A percentile compares a stretch with the other conserved stretches of the same genome.
These are phyloP conservation scores for Hirtodrosophila alboralis DNA, from an alignment of 2,888 invertebrate genomes.

Conservation along the genomic window DNA sequence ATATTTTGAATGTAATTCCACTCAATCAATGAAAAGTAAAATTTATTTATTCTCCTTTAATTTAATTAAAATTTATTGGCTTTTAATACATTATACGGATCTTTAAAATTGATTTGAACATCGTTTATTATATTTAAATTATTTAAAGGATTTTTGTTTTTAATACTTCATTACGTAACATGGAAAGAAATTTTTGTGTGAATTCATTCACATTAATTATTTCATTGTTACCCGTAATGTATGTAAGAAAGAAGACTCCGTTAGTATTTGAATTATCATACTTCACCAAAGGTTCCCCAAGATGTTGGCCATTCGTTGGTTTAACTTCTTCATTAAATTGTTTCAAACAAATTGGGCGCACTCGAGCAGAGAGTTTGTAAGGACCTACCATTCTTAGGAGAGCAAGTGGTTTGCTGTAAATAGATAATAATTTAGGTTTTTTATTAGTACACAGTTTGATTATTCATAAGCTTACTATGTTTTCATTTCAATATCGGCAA, in stretches of 20 bases:
- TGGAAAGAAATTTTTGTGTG: not conserved
- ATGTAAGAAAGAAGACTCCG: not conserved
- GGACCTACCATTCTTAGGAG: constrained; percentile 19
- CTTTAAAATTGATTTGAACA: no score
- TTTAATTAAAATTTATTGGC: no score
- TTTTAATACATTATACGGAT: no score
- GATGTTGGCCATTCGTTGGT: fast-evolving
- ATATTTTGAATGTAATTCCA: no score
- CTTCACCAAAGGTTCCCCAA: constrained; percentile 8
- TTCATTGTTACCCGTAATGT: not conserved
- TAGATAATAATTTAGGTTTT: not conserved
- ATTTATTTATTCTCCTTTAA: no score
- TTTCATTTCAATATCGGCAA: constrained; percentile 20
- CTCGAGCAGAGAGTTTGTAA: constrained; percentile 24
- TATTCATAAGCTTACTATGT: constrained; percentile 28
- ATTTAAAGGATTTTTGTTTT: no score
- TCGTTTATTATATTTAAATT: no score
- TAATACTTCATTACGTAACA: no score
- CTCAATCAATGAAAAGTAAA: no score
- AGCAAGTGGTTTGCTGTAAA: constrained; percentile 16
- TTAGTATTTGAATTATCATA: not conserved
- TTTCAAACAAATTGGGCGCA: constrained; percentile 36
- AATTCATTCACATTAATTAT: not conserved
- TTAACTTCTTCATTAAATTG: fast-evolving
- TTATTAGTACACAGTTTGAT: no score